These are phyloP conservation scores for Mactromeris polynyma DNA, from an alignment of 2,888 invertebrate genomes.

Conservation along the genomic window DNA sequence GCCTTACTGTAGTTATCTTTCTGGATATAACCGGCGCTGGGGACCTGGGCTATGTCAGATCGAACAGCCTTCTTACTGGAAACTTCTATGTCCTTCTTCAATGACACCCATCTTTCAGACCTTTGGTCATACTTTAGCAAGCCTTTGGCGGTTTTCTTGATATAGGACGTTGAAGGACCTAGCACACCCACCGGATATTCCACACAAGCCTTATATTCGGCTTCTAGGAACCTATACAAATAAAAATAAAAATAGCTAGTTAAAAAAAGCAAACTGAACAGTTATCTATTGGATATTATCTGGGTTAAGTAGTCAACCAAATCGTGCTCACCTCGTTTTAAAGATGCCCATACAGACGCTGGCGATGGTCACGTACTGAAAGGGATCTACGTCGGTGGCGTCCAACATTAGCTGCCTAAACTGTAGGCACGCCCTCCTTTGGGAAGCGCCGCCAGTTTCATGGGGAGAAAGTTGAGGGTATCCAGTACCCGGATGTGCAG, in stretches of 20 bases:
- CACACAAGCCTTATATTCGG: not conserved
- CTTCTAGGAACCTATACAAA: not conserved
- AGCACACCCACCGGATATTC: not conserved
- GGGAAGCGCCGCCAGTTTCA: slow-evolving; percentile 60
- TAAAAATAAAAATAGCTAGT: no score
- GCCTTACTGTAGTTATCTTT: slow-evolving; percentile 45
- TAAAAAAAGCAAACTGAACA: no score
- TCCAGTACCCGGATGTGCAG: slow-evolving; percentile 54
- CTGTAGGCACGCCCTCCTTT: slow-evolving; percentile 54
- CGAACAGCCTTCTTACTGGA: slow-evolving; percentile 28
- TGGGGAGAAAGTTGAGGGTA: slow-evolving; percentile 54
- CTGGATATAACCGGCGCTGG: not conserved
- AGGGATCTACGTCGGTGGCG: slow-evolving; percentile 56
- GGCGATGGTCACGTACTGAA: slow-evolving; percentile 55
- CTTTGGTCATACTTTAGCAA: not conserved
- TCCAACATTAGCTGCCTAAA: slow-evolving; percentile 46
- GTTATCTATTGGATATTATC: no score
- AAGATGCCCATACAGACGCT: slow-evolving; percentile 48
- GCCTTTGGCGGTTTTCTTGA: not conserved
- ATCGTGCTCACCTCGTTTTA: slow-evolving; percentile 34
- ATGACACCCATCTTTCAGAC: not conserved
- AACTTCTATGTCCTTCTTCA: slow-evolving; percentile 14
- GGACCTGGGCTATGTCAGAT: slow-evolving; percentile 24
- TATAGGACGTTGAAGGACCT: not conserved
- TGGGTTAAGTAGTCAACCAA: no score